Evolutionary conservation across 2,888 invertebrate genomes (phyloP), one percentile per base, ranked within the genome.

Genomic region (Agrotis ipsilon): DNA sequence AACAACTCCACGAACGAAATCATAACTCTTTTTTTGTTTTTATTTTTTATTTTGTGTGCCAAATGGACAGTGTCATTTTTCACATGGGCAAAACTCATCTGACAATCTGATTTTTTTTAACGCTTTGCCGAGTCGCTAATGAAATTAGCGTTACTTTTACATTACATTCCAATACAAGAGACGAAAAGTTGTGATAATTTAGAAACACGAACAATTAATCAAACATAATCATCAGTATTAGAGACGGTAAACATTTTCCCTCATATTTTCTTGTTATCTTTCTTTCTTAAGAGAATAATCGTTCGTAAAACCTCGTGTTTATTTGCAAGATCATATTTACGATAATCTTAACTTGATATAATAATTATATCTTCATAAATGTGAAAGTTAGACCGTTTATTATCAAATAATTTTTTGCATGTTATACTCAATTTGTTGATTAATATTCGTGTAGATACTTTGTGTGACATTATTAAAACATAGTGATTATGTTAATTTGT

Each of bases 281-380:
- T 6, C 3, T n/a, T 39, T 57, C 65, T 45, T 43, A 45, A 60
- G 18, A 18, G 13, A 7, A 59, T 66, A 16, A 49, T 54, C 7
- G 55, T 57, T 39, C 52, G 6, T 74, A 59, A 46, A 18, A 52
- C 52, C 9, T 54, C 70, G 63, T 70, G 75, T 76, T 64, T 71
- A 64, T 73, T 48, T 55, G 48, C 59, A 49, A 60, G 59, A 75
- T 60, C 48, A 48, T 49, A 24, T 49, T 49, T 32, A 9, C 48
- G 73, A 75, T 73, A 27, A 59, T 67, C 21, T 75, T 24, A 19
- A 68, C 60, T 55, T 60, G 68, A 60, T 54, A 68, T 46, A 55
- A 55, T 73, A 73, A 73, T 75, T 68, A 60, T 73, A 60, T 60
- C 59, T 55, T 55, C 18, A 11, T 72, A 19, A n/a, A 67, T 67